Evolutionary conservation across 2,113 vertebrate species (phyloP).

Genomic region (Gallinago paraguaiae): DNA sequence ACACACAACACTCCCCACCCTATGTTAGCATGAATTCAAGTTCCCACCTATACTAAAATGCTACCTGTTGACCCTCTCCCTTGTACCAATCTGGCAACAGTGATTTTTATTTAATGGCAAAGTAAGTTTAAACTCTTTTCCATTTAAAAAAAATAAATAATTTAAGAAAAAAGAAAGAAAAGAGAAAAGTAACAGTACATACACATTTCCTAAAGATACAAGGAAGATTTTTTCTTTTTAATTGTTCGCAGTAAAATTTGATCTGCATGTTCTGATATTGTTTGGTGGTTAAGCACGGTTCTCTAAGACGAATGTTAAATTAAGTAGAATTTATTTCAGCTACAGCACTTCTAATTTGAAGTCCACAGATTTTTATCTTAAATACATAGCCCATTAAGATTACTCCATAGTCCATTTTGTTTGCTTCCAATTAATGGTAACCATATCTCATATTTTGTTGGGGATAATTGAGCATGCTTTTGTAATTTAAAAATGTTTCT

Average conservation of each 20-base stretch:
- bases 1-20: constrained; percentile 59
- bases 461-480: constrained; percentile 76
- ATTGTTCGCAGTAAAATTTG: constrained; percentile 32
- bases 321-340: constrained; percentile 37
- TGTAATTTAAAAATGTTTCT: constrained; percentile 44
- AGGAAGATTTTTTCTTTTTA: constrained; percentile 7
- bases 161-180: background rate
- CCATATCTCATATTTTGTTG: constrained; percentile 54
- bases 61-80: constrained; percentile 75
- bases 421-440: constrained; percentile 69
- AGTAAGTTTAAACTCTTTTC: constrained; percentile 12
- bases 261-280: constrained; percentile 74
- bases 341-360: constrained; percentile 18
- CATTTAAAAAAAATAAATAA: background rate
- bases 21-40: constrained; percentile 80
- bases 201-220: constrained; percentile 46
- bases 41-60: constrained; percentile 83
- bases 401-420: constrained; percentile 52
- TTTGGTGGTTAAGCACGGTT: constrained; percentile 74
- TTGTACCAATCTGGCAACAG: constrained; percentile 86
- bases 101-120: constrained; percentile 57
- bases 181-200: background rate
- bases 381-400: constrained; percentile 31
- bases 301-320: constrained; percentile 63
- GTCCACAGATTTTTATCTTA: constrained; percentile 26